Evolutionary conservation across 2,797 vertebrate species (phyloP).

Genomic region (Melanotaenia maccullochi): DNA sequence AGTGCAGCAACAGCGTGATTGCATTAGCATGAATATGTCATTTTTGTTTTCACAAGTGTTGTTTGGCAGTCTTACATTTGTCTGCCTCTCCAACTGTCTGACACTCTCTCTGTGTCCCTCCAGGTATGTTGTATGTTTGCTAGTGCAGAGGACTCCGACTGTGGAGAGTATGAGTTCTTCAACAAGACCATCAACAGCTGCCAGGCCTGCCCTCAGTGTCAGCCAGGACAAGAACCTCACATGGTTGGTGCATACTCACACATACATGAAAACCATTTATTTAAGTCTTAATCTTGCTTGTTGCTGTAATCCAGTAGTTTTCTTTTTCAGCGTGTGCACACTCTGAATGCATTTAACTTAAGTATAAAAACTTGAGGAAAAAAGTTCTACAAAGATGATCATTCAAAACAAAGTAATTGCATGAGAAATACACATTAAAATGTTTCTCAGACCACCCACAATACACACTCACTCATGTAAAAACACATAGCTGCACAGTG

Average conservation of each 20-base stretch:
- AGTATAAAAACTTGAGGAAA: neutral
- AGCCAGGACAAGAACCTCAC: conserved; percentile 93
- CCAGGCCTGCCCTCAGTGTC: conserved; percentile 93
- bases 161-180: conserved; percentile 96
- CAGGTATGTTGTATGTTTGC: conserved; percentile 90
- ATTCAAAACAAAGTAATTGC: neutral
- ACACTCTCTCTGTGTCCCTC: conserved; percentile 18
- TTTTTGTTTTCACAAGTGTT: conserved; percentile 19
- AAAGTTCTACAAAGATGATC: neutral
- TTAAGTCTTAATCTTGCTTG: neutral
- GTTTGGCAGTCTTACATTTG: conserved; percentile 9
- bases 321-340: neutral
- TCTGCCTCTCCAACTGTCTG: conserved; percentile 7
- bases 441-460: conserved; percentile 62
- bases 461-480: conserved; percentile 10
- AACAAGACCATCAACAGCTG: conserved; percentile 95
- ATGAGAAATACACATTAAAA: conserved; percentile 10
- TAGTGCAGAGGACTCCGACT: conserved; percentile 90
- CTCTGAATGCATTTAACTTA: neutral
- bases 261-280: neutral
- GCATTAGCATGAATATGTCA: conserved; percentile 1
- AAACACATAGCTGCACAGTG: conserved; percentile 46
- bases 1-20: neutral
- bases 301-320: neutral
- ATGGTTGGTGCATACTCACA: conserved; percentile 84